Percentiles rank a stretch among this genome's conserved stretches.
These are phyloP conservation scores for Umimayanthus kanabou DNA, from an alignment of 92 coral and sea anemone species.

Conservation along the genomic window DNA sequence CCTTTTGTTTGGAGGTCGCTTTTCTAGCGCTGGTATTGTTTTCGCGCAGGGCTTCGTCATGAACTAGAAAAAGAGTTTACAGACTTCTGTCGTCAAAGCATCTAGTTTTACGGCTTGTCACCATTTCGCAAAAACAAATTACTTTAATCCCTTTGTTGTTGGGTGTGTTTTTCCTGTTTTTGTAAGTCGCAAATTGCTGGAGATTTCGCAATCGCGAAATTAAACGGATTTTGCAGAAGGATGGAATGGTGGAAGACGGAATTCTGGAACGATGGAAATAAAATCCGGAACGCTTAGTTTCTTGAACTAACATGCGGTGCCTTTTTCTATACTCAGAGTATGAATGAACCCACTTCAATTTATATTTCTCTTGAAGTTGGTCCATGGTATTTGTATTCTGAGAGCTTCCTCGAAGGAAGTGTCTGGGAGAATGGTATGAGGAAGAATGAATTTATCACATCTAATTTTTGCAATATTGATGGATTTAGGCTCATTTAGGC, in stretches of 20 bases:
- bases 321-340: background rate
- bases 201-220: background rate
- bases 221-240: background rate
- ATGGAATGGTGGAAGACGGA: background rate
- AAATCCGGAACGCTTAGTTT: background rate
- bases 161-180: conserved; percentile 31
- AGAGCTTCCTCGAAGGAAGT: too few relatives aligned
- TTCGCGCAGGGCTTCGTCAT: background rate
- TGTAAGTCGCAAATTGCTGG: background rate
- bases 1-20: background rate
- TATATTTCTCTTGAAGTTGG: too few relatives aligned
- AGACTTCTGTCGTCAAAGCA: background rate
- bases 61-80: background rate
- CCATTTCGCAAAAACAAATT: background rate
- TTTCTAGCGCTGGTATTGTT: background rate
- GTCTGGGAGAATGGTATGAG: too few relatives aligned
- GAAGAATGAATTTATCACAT: too few relatives aligned
- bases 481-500: background rate
- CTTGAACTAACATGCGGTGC: background rate
- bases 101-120: conserved; percentile 7
- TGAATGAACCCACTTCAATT: background rate
- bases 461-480: too few relatives aligned
- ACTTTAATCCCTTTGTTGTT: background rate
- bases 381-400: too few relatives aligned
- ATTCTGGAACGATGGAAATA: background rate